Base-by-base conservation (phyloP, 2,797 vertebrate species). In the Calcarius lapponicus region DNA sequence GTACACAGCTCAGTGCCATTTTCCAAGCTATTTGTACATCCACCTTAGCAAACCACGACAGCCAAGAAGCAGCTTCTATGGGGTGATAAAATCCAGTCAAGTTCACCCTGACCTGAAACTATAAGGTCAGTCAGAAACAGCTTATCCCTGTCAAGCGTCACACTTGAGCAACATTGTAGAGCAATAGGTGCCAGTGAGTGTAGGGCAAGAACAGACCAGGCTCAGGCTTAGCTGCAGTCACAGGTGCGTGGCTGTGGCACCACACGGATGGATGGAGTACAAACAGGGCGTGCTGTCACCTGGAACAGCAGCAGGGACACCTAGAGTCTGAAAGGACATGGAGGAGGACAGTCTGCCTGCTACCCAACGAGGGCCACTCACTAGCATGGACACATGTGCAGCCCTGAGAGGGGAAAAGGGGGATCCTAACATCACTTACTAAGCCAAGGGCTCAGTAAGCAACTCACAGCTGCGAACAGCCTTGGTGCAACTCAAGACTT, bases 161-260 rank as follows among this genome's bases (percentile, higher is more conserved):
- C 45, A 21, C 24, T 10, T 67, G 42, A 86, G 34, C 50, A 61
- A 18, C 43, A 40, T 2, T 0, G 0, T 14, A 38, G 36, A 57
- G 64, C 78, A 81, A 73, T 11, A 74, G 53, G 36, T 42, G 38
- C 42, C 47, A 19, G 24, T 15, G 61, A 66, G 36, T 16, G 65
- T 67, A 62, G 0, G 1, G 26, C 61, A 71, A 26, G 21, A 42
- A 32, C 8, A 80, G 24, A 31, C 24, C 48, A 75, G n/a, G 73
- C 51, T 72, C 11, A 2, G 54, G 17, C 6, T 32, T 51, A 75
- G 60, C 70, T 25, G 14, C 10, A 83, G 64, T 17, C 18, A n/a
- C 3, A 14, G 38, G 43, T 43, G 12, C 0, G 0, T 38, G 47
- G 65, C 61, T 6, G 0, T 31, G 42, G 47, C 34, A 61, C 26